phyloP scores from a whole-genome alignment of 1,140 invertebrate genomes.

The Scylla paramamosain region DNA sequence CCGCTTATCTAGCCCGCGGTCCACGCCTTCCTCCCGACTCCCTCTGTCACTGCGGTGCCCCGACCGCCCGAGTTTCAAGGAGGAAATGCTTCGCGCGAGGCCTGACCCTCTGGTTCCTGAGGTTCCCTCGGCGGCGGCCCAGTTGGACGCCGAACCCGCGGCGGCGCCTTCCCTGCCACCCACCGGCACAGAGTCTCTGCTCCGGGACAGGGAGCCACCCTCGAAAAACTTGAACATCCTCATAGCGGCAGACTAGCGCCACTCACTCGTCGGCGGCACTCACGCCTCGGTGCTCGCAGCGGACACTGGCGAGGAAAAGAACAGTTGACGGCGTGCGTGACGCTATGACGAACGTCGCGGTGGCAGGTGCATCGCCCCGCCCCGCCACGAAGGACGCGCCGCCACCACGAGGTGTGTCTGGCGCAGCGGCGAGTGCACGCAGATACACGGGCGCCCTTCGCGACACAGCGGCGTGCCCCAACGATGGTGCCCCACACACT shows the following conservation, averaged over 20 bases:
- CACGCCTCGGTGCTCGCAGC: background rate
- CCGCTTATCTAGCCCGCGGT: background rate
- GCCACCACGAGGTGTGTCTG: background rate
- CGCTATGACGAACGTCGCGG: background rate
- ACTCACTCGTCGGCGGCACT: background rate
- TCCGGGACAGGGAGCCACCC: background rate
- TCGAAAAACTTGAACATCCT: slow-evolving; percentile 43
- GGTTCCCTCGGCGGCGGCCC: too few species aligned
- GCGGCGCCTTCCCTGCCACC: background rate
- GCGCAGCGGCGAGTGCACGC: background rate
- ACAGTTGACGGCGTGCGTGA: too few species aligned
- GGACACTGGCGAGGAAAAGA: slow-evolving; percentile 7
- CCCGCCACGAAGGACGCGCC: background rate
- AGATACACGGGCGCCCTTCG: background rate
- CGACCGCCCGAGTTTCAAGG: background rate
- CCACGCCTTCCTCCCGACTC: background rate
- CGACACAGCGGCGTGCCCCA: background rate
- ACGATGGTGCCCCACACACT: background rate
- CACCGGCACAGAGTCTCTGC: background rate
- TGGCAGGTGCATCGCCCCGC: background rate
- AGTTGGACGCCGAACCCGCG: background rate
- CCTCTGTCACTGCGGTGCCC: background rate
- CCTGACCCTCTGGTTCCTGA: background rate
- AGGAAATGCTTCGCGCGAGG: background rate
- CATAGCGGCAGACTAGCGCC: background rate